Conservation (phyloP, 30 jellyfish, hydroid and myxozoan genomes). For the Turritopsis dohrnii region DNA sequence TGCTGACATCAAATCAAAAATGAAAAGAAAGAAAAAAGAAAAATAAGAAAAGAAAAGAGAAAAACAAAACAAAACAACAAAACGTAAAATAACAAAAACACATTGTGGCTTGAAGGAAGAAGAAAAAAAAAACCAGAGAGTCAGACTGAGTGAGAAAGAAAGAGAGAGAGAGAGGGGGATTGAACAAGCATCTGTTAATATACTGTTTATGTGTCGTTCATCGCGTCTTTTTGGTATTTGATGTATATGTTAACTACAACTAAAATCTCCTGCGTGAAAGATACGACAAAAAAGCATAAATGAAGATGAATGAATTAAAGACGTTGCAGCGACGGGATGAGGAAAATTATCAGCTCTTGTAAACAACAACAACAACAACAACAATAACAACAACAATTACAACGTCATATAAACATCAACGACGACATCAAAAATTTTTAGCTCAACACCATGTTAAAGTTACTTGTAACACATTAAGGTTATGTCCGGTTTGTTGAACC, state of each 20-base stretch:
- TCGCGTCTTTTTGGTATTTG: not conserved
- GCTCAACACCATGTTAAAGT: not conserved
- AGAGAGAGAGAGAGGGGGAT: not conserved
- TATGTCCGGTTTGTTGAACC: conserved; percentile 86
- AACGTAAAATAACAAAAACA: not conserved
- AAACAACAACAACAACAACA: not conserved
- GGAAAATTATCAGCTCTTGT: not conserved
- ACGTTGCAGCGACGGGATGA: not conserved
- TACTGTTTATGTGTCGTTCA: not conserved
- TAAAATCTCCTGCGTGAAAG: no score
- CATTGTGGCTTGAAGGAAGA: not conserved
- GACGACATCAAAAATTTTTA: not conserved
- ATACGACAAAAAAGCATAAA: no score
- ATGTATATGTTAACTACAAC: not conserved
- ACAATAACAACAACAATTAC: not conserved
- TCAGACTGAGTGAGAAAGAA: not conserved
- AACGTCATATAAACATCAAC: not conserved
- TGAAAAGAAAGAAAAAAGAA: no score
- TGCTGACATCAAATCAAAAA: not conserved
- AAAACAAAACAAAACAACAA: not conserved
- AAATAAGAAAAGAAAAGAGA: not conserved
- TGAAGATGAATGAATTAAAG: not conserved
- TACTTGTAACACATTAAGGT: not conserved
- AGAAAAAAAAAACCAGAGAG: not conserved
- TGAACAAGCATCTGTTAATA: not conserved